Evolutionary conservation across 2,888 invertebrate genomes (phyloP).

Genomic region (Gibbula magus): DNA sequence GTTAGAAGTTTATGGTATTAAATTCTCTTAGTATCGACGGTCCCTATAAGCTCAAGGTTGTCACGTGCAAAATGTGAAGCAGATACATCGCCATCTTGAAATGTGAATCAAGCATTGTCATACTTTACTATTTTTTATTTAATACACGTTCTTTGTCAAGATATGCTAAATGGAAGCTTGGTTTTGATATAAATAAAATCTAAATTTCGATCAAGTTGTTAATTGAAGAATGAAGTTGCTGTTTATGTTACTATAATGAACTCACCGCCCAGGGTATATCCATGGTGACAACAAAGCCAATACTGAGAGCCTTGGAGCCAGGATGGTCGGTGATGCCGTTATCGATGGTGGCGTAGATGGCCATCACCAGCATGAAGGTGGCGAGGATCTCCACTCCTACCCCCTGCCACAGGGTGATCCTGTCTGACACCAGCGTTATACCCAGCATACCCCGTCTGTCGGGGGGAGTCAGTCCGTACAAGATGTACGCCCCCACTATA

Average conservation of each 20-base stretch:
- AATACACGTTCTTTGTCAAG: too few species aligned
- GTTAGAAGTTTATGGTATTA: too few species aligned
- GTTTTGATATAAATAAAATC: too few species aligned
- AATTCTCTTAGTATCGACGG: too few species aligned
- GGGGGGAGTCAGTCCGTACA: constrained; percentile 81
- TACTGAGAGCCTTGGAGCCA: constrained; percentile 86
- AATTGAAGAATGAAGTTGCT: too few species aligned
- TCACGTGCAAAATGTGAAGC: too few species aligned
- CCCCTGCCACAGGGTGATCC: constrained; percentile 81
- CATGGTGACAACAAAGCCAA: constrained; percentile 89
- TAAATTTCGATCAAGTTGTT: too few species aligned
- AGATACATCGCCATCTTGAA: too few species aligned
- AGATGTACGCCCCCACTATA: constrained; percentile 92
- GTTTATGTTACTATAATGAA: constrained; percentile 46
- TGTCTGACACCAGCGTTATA: constrained; percentile 41
- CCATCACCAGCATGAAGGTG: constrained; percentile 89
- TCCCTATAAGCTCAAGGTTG: too few species aligned
- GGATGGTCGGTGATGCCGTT: constrained; percentile 85
- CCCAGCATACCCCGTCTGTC: constrained; percentile 44
- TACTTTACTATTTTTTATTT: too few species aligned
- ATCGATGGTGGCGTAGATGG: constrained; percentile 89
- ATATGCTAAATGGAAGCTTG: too few species aligned
- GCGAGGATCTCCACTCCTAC: constrained; percentile 89
- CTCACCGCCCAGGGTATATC: constrained; percentile 92
- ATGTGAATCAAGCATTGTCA: too few species aligned